These are phyloP conservation scores for Yponomeuta sedellus DNA, from an alignment of 2,888 invertebrate species.

Conservation along the genomic window DNA sequence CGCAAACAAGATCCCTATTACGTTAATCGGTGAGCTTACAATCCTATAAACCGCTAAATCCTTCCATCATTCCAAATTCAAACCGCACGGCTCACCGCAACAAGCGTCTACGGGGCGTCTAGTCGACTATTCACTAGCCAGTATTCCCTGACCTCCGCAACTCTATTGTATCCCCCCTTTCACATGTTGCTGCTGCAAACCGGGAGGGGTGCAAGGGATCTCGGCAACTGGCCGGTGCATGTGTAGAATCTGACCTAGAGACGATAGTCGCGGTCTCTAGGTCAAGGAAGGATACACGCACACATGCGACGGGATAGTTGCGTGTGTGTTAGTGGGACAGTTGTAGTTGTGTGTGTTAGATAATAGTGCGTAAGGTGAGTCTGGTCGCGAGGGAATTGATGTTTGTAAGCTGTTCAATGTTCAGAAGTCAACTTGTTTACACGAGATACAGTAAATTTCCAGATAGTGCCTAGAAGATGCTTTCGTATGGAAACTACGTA, in stretches of 20 bases:
- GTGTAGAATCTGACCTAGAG: constrained; percentile 72
- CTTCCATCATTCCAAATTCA: constrained; percentile 10
- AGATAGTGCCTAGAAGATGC: no score
- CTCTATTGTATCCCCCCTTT: constrained; percentile 39
- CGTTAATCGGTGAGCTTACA: constrained; percentile 1
- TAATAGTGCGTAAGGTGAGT: constrained; percentile 14
- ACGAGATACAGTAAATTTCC: no score
- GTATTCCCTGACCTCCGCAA: constrained; percentile 33
- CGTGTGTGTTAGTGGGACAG: constrained; percentile 7
- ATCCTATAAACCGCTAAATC: constrained; percentile 6
- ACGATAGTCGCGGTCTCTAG: constrained; percentile 66
- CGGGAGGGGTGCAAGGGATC: constrained; percentile 32
- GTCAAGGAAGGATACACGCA: constrained; percentile 74
- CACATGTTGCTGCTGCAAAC: constrained; percentile 19
- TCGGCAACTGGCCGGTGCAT: constrained; percentile 40
- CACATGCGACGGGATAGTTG: constrained; percentile 36
- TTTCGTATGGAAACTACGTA: no score
- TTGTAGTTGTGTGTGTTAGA: constrained; percentile 21
- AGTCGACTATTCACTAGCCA: constrained; percentile 50
- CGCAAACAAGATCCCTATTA: background rate
- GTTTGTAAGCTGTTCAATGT: background rate
- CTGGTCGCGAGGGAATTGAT: background rate
- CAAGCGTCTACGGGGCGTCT: constrained; percentile 61
- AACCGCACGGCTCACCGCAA: constrained; percentile 13
- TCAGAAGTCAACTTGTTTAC: no score